Evolutionary conservation across 2,797 vertebrate genomes (phyloP).

Genomic region (Spinus pinus): DNA sequence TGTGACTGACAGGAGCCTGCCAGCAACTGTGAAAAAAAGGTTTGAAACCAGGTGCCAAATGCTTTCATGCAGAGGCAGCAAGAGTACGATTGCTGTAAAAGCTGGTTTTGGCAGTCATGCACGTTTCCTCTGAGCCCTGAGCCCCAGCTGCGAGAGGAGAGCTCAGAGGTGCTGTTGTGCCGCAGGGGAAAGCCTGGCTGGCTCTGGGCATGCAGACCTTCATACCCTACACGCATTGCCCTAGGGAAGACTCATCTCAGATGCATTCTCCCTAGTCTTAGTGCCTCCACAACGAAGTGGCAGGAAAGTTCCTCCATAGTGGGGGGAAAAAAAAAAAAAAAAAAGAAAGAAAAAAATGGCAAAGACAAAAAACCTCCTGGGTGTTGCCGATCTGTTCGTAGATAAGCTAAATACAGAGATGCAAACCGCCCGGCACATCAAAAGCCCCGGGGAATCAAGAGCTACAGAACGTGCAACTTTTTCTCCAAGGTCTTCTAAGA

Average conservation of each 20-base stretch:
- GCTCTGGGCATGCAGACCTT: not conserved
- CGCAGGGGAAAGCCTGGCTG: not conserved
- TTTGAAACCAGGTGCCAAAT: conserved; percentile 1
- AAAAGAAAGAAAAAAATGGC: not conserved
- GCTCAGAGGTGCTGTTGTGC: not conserved
- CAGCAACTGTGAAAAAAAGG: not conserved
- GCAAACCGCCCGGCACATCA: not conserved
- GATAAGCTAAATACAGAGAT: not conserved
- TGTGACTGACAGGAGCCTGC: not conserved
- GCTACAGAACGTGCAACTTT: not conserved
- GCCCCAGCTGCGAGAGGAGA: not conserved
- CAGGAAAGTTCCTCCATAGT: not conserved
- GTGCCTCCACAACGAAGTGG: not conserved
- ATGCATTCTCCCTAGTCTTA: not conserved
- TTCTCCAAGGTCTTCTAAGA: not conserved
- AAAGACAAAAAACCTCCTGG: not conserved
- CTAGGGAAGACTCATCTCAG: not conserved
- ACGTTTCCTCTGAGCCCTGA: not conserved
- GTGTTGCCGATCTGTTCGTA: not conserved
- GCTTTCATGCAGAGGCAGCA: not conserved
- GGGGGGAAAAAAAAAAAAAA: not conserved
- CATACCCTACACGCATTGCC: rapidly evolving
- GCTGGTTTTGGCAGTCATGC: not conserved
- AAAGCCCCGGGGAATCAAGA: not conserved
- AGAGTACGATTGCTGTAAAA: not conserved